These are phyloP conservation scores for Centrocercus urophasianus DNA, from an alignment of 2,113 vertebrate species.

Conservation along the genomic window DNA sequence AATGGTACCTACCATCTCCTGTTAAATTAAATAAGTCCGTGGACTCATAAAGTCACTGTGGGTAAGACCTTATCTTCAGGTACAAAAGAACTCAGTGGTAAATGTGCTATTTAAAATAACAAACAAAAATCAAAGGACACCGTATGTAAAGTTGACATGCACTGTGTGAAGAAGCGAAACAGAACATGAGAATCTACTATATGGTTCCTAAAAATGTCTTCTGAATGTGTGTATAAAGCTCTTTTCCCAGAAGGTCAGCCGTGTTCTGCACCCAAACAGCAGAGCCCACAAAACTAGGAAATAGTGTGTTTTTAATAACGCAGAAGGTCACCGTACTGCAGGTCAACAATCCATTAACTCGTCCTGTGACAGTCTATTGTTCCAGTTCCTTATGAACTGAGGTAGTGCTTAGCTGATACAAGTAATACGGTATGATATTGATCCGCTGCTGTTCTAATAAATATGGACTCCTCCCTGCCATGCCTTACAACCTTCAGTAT, in stretches of 20 bases:
- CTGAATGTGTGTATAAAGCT: neutral
- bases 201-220: slow-evolving; percentile 10
- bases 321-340: slow-evolving; percentile 16
- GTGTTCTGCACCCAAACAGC: neutral
- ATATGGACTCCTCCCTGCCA: neutral
- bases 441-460: neutral
- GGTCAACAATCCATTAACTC: slow-evolving; percentile 44
- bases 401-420: neutral
- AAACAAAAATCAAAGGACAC: neutral
- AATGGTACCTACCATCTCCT: neutral
- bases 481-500: neutral
- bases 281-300: neutral
- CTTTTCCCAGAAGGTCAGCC: slow-evolving; percentile 24
- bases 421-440: neutral
- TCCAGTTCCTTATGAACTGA: neutral
- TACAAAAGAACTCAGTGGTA: neutral
- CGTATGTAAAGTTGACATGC: neutral
- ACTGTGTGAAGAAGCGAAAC: neutral
- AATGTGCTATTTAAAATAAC: neutral
- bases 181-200: neutral
- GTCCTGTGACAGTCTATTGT: slow-evolving; percentile 22
- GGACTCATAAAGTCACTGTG: neutral
- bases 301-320: slow-evolving; percentile 41
- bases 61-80: neutral
- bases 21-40: neutral